Percentiles rank a stretch among this genome's conserved stretches.
These are phyloP conservation scores for Cervus canadensis DNA, from an alignment of 2,113 vertebrate species.

Conservation along the genomic window DNA sequence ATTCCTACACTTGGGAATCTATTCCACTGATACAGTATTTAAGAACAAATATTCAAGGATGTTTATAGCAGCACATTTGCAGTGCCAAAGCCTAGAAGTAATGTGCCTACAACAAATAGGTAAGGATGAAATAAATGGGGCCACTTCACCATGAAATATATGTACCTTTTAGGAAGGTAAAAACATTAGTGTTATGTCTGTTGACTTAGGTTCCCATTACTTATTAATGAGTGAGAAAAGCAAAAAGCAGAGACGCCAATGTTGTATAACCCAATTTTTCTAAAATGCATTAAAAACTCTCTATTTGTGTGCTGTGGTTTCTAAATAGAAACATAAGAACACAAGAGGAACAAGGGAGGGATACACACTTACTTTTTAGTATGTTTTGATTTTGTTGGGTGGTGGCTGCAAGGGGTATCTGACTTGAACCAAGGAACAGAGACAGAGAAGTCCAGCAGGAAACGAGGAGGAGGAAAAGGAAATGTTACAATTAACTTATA, in stretches of 20 bases:
- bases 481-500: neutral
- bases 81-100: neutral
- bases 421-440: neutral
- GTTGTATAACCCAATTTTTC: neutral
- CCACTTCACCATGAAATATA: neutral
- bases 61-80: neutral
- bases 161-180: neutral
- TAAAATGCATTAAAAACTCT: neutral
- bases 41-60: neutral
- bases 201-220: neutral
- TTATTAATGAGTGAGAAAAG: constrained; percentile 4
- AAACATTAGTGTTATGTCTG: neutral
- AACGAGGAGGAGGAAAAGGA: neutral
- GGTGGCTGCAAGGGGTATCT: neutral
- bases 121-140: neutral
- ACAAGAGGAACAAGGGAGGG: neutral
- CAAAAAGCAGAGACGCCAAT: neutral
- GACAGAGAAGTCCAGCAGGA: neutral
- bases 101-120: neutral
- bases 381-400: neutral
- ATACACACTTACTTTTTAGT: neutral
- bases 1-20: neutral
- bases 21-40: neutral
- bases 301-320: neutral
- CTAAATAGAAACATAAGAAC: neutral